A percentile compares a stretch with the other conserved stretches of the same genome.
phyloP scores from a whole-genome alignment of 2,888 invertebrate species.

The Epicampocera succincta region DNA sequence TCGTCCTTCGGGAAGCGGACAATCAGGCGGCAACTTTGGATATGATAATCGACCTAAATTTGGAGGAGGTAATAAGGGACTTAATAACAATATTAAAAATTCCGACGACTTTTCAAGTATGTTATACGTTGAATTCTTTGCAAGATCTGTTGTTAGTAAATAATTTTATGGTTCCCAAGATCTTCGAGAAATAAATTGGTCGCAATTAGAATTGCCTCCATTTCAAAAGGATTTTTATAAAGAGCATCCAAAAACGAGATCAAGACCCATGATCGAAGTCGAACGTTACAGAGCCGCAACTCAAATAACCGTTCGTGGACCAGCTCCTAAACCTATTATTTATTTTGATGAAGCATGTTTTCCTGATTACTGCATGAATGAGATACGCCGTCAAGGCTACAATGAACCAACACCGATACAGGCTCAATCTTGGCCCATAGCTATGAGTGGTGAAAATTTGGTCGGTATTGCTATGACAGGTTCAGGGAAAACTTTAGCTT shows the following conservation, averaged over 20 bases:
- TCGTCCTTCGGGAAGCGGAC: constrained; percentile 49
- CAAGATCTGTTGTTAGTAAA: background rate
- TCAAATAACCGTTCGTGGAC: constrained; percentile 89
- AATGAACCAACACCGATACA: constrained; percentile 91
- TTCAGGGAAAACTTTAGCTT: constrained; percentile 90
- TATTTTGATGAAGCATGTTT: constrained; percentile 90
- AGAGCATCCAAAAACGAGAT: constrained; percentile 86
- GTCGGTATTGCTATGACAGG: constrained; percentile 94
- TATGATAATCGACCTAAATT: constrained; percentile 51
- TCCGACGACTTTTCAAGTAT: constrained; percentile 82
- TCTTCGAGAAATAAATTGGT: constrained; percentile 84
- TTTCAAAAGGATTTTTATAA: constrained; percentile 92
- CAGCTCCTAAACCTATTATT: constrained; percentile 89
- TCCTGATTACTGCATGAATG: constrained; percentile 87
- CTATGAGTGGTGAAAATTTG: constrained; percentile 90
- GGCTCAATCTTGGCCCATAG: constrained; percentile 93
- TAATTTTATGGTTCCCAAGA: constrained; percentile 75
- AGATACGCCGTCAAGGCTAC: constrained; percentile 86
- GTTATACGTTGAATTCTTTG: constrained; percentile 28
- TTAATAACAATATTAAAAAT: constrained; percentile 56
- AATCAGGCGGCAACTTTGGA: constrained; percentile 57
- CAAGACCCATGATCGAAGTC: constrained; percentile 86
- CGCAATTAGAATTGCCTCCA: constrained; percentile 84
- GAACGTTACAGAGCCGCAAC: constrained; percentile 86
- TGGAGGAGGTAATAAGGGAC: constrained; percentile 80